Percentiles rank a stretch among this genome's conserved stretches.
Evolutionary conservation across 2,888 invertebrate species (phyloP).

Genomic region (Rhorus exstirpatorius): DNA sequence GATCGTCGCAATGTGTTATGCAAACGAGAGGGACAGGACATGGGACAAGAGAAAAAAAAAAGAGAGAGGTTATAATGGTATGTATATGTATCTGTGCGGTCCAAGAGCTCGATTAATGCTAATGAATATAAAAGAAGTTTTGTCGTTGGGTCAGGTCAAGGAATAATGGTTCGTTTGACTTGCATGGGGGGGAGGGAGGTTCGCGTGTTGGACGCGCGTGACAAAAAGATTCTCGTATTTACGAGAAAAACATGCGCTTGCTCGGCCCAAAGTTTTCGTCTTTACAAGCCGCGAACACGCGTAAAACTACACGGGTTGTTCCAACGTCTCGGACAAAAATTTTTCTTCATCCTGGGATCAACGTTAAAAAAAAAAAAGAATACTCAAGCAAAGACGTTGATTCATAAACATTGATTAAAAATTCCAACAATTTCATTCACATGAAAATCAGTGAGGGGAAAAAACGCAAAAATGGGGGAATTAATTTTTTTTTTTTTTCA

Average conservation of each 20-base stretch:
- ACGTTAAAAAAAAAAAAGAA: no score
- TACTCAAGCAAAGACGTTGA: no score
- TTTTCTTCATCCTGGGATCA: no score
- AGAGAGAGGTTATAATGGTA: neutral
- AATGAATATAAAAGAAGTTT: slow-evolving; percentile 84
- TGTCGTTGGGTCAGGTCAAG: slow-evolving; percentile 85
- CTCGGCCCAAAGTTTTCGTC: no score
- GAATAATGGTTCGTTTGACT: slow-evolving; percentile 85
- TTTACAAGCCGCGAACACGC: neutral
- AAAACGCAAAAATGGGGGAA: no score
- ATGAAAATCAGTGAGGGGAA: no score
- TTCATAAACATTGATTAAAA: no score
- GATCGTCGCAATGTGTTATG: slow-evolving; percentile 65
- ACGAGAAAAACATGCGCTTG: neutral
- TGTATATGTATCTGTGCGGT: slow-evolving; percentile 40
- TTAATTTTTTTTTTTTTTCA: no score
- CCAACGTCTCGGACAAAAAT: no score
- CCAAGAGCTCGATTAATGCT: slow-evolving; percentile 74
- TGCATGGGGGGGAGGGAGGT: slow-evolving; percentile 77
- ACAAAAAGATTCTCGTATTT: slow-evolving; percentile 75
- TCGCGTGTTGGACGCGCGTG: slow-evolving; percentile 67
- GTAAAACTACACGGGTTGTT: no score
- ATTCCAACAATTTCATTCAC: no score
- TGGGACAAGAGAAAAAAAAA: no score
- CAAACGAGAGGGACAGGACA: slow-evolving; percentile 49